phyloP scores from a whole-genome alignment of 2,113 vertebrate species.

The Pseudolaguvia tuberculata region DNA sequence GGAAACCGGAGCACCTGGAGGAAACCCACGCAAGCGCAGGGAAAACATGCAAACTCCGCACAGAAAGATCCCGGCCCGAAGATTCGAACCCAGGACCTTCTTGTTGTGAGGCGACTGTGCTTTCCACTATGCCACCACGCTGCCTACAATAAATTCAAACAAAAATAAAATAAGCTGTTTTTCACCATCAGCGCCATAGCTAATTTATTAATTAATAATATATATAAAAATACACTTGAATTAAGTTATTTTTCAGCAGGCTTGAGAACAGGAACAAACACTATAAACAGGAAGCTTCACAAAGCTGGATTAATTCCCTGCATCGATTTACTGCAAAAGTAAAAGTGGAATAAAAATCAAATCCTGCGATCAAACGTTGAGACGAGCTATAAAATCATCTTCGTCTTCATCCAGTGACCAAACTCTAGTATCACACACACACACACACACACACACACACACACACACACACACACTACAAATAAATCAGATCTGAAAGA shows the following conservation, averaged over 20 bases:
- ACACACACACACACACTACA: constrained; percentile 44
- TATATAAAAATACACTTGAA: constrained; percentile 1
- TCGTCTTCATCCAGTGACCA: no score
- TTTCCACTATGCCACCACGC: no score
- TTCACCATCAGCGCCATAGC: background rate
- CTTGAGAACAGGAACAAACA: constrained; percentile 1
- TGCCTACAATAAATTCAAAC: no score
- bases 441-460: constrained; percentile 45
- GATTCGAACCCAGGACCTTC: no score
- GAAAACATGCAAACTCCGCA: no score
- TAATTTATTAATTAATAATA: background rate
- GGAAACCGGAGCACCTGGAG: no score
- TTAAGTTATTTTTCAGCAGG: constrained; percentile 32
- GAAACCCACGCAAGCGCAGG: no score
- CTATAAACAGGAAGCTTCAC: background rate
- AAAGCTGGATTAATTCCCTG: background rate
- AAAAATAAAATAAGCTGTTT: background rate
- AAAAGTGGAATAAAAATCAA: constrained; percentile 1
- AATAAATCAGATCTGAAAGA: constrained; percentile 48
- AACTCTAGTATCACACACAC: constrained; percentile 35
- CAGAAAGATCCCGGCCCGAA: no score
- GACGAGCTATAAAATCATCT: no score
- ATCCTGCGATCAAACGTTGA: background rate
- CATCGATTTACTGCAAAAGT: background rate
- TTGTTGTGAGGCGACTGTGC: no score